Conservation (phyloP, 1,140 invertebrate genomes). For the Drosophila arawakana region DNA sequence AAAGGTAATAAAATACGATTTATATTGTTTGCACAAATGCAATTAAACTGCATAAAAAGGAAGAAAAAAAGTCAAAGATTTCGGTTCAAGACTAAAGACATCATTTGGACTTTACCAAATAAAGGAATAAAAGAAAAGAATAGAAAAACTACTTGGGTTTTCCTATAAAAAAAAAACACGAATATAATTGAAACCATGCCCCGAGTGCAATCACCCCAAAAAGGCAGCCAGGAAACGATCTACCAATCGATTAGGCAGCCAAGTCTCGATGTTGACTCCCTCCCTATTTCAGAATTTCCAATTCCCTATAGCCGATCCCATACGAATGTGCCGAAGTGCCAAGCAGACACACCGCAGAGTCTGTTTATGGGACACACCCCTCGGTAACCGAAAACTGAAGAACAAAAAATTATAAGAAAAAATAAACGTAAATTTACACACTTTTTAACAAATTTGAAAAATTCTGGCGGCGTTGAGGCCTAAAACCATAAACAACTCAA, state of each 20-base stretch:
- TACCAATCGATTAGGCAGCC: slow-evolving; percentile 78
- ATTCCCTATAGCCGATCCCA: slow-evolving; percentile 8
- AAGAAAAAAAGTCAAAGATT: slow-evolving; percentile 30
- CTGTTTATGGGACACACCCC: slow-evolving; percentile 77
- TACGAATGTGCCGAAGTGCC: slow-evolving; percentile 43
- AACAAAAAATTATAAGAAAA: slow-evolving; percentile 32
- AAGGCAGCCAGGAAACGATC: slow-evolving; percentile 56
- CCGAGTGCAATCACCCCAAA: slow-evolving; percentile 79
- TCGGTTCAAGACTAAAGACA: slow-evolving; percentile 73
- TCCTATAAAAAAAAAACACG: slow-evolving; percentile 54
- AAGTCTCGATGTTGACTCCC: slow-evolving; percentile 44
- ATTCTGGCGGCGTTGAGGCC: slow-evolving; percentile 75
- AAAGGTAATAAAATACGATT: slow-evolving; percentile 77
- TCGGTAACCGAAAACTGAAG: slow-evolving; percentile 23
- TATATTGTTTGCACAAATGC: slow-evolving; percentile 82
- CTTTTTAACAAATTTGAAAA: slow-evolving; percentile 80
- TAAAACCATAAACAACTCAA: slow-evolving; percentile 82
- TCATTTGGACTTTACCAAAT: slow-evolving; percentile 70
- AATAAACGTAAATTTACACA: slow-evolving; percentile 78
- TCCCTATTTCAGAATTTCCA: slow-evolving; percentile 1
- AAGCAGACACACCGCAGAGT: slow-evolving; percentile 56
- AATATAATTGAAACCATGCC: slow-evolving; percentile 46
- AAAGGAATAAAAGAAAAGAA: slow-evolving; percentile 46
- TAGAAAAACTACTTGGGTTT: slow-evolving; percentile 67
- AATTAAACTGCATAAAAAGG: slow-evolving; percentile 68